A percentile compares a stretch with the other conserved stretches of the same genome.
Conservation (phyloP, 1,140 invertebrate genomes). For the Sweltsa coloradensis region DNA sequence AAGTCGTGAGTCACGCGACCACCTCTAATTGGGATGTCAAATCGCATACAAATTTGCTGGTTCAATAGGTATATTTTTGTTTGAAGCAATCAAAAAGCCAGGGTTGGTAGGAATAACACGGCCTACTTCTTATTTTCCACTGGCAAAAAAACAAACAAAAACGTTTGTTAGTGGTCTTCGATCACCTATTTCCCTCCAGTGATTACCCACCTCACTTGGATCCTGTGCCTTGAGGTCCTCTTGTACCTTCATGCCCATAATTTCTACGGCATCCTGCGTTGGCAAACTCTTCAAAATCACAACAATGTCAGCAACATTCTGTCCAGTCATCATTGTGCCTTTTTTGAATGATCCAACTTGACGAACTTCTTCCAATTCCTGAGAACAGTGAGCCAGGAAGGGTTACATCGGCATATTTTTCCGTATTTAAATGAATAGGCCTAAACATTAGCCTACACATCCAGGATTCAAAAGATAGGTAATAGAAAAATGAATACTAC, state of each 20-base stretch:
- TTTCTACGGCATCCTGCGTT: slow-evolving; percentile 87
- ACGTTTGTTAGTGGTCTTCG: background rate
- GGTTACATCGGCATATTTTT: too few relatives aligned
- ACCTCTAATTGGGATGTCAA: too few relatives aligned
- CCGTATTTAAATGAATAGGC: too few relatives aligned
- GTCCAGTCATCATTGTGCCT: slow-evolving; percentile 91
- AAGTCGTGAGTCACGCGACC: too few relatives aligned
- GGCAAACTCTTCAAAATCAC: slow-evolving; percentile 97
- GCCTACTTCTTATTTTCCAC: background rate
- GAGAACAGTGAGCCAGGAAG: slow-evolving; percentile 22
- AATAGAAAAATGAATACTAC: too few relatives aligned
- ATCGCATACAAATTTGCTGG: too few relatives aligned
- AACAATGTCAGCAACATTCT: slow-evolving; percentile 92
- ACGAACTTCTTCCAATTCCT: slow-evolving; percentile 93
- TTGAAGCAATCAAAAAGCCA: too few relatives aligned
- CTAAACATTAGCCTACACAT: too few relatives aligned
- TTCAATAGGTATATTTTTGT: too few relatives aligned
- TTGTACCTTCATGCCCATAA: slow-evolving; percentile 76
- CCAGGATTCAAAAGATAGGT: too few relatives aligned
- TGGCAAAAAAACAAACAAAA: background rate
- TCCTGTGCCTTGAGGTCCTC: slow-evolving; percentile 60
- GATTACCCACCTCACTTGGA: slow-evolving; percentile 33
- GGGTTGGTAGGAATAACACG: too few relatives aligned
- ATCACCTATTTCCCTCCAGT: background rate
- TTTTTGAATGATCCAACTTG: slow-evolving; percentile 98